A percentile compares a stretch with the other conserved stretches of the same genome.
These are phyloP conservation scores for Drosophila mayri DNA, from an alignment of 1,140 invertebrate genomes.

Conservation along the genomic window DNA sequence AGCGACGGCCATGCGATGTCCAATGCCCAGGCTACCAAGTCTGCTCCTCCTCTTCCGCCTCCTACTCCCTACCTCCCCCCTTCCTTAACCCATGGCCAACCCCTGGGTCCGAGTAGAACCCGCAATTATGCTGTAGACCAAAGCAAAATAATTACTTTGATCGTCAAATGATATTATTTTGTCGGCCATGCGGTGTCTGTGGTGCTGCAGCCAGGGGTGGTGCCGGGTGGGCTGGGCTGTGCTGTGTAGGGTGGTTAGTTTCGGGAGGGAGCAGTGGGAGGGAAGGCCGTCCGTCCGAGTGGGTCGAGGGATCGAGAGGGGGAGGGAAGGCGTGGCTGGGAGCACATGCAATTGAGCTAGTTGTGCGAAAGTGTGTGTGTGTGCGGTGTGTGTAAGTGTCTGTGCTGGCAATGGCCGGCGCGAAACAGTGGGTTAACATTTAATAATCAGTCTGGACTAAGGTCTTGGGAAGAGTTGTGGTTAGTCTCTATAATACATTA, in stretches of 20 bases:
- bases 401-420: slow-evolving; percentile 47
- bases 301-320: slow-evolving; percentile 16
- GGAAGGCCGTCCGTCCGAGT: slow-evolving; percentile 26
- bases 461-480: not conserved
- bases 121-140: slow-evolving; percentile 83
- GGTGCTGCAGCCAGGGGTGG: slow-evolving; percentile 24
- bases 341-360: slow-evolving; percentile 52
- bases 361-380: slow-evolving; percentile 25
- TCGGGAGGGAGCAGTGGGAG: slow-evolving; percentile 15
- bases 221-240: slow-evolving; percentile 37
- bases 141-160: slow-evolving; percentile 85
- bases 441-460: not conserved
- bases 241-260: slow-evolving; percentile 34
- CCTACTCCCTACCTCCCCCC: not conserved
- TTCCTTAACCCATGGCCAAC: slow-evolving; percentile 25
- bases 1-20: slow-evolving; percentile 66
- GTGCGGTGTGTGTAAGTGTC: not conserved
- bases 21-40: slow-evolving; percentile 52
- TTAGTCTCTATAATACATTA: not conserved
- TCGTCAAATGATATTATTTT: slow-evolving; percentile 84
- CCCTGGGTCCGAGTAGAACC: slow-evolving; percentile 54
- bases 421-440: slow-evolving; percentile 36
- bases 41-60: slow-evolving; percentile 43
- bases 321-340: slow-evolving; percentile 38
- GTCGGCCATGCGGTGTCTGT: slow-evolving; percentile 59